Percentiles rank a stretch among this genome's conserved stretches.
Conservation (phyloP, 2,888 invertebrate species). For the Agrochola lota region DNA sequence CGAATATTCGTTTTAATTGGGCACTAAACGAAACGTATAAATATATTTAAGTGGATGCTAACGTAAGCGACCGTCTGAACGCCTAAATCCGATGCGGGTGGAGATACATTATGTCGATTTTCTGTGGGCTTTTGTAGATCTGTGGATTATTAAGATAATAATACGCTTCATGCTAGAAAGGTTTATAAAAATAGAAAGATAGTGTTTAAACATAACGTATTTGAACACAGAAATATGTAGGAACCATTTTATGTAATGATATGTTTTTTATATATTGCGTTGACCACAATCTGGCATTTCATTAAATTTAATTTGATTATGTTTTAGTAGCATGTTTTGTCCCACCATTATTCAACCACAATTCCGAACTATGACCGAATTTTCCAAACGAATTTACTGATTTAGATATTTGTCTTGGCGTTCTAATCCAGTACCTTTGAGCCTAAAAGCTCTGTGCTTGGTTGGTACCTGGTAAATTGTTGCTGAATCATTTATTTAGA, state of each 20-base stretch:
- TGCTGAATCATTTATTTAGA: constrained; percentile 13
- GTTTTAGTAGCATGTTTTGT: constrained; percentile 13
- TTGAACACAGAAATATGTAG: background rate
- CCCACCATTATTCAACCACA: constrained; percentile 21
- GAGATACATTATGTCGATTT: constrained; percentile 55
- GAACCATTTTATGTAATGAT: background rate
- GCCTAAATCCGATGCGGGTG: constrained; percentile 58
- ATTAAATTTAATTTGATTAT: constrained; percentile 17
- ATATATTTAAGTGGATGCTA: constrained; percentile 44
- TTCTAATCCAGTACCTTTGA: constrained; percentile 26
- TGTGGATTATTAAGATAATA: constrained; percentile 50
- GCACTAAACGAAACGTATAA: constrained; percentile 45
- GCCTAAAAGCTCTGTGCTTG: background rate
- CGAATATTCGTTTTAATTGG: constrained; percentile 47
- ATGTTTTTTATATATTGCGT: background rate
- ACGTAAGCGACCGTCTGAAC: constrained; percentile 39
- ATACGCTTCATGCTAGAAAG: constrained; percentile 10
- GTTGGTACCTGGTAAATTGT: constrained; percentile 5
- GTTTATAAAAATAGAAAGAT: constrained; percentile 5
- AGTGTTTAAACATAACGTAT: background rate
- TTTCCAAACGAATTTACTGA: constrained; percentile 27
- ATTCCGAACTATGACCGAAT: constrained; percentile 11
- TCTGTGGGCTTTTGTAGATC: constrained; percentile 46
- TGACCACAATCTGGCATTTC: constrained; percentile 14
- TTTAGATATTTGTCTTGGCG: constrained; percentile 37